phyloP scores from a whole-genome alignment of 2,888 invertebrate species.

The Apoda limacodes region DNA sequence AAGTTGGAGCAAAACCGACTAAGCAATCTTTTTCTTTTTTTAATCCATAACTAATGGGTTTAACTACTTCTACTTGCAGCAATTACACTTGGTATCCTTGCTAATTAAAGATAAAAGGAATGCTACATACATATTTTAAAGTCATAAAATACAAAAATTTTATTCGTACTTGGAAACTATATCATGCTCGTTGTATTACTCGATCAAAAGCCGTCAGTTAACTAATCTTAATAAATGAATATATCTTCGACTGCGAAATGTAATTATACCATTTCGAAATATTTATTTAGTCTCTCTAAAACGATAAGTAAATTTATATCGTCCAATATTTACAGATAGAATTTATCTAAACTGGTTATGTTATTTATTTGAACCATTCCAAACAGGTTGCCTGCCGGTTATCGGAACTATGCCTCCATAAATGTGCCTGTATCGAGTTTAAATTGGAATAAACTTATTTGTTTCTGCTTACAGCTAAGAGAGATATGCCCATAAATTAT shows the following conservation, averaged over 20 bases:
- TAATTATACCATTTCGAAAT: conserved; percentile 31
- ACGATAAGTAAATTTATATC: conserved; percentile 51
- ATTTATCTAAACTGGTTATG: conserved; percentile 58
- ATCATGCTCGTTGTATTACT: no score
- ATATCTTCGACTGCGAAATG: conserved; percentile 19
- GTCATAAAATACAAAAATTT: no score
- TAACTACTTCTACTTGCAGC: no score
- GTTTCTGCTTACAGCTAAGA: conserved; percentile 34
- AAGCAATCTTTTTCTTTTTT: no score
- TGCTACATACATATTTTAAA: no score
- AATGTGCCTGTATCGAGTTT: conserved; percentile 38
- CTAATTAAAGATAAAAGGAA: no score
- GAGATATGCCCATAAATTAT: conserved; percentile 38
- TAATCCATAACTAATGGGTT: no score
- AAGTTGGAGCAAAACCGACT: no score
- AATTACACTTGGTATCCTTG: no score
- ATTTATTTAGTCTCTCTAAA: conserved; percentile 33
- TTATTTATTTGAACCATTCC: conserved; percentile 56
- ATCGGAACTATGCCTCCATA: conserved; percentile 49
- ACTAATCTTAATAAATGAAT: no score
- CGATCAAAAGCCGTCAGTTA: no score
- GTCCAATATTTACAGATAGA: conserved; percentile 57
- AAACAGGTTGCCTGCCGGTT: conserved; percentile 56
- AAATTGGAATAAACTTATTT: conserved; percentile 56
- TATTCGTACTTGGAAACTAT: no score